These are phyloP conservation scores for Neocloeon triangulifer DNA, from an alignment of 1,140 invertebrate species.

Conservation along the genomic window DNA sequence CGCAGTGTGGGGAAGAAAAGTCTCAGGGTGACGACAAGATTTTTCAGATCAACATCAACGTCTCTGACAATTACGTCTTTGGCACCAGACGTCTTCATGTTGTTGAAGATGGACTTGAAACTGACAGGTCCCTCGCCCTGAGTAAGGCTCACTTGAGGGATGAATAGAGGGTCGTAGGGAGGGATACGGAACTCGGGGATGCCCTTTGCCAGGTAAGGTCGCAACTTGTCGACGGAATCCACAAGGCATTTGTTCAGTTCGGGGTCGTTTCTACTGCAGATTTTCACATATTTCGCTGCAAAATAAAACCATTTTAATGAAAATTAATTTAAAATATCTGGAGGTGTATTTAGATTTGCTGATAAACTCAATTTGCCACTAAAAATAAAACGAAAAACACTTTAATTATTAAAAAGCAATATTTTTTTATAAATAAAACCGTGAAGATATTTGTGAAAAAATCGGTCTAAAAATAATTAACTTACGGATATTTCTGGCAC, in stretches of 20 bases:
- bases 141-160: constrained; percentile 29
- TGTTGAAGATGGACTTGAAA: constrained; percentile 29
- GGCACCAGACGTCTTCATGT: constrained; percentile 21
- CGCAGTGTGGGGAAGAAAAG: constrained; percentile 16
- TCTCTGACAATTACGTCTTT: constrained; percentile 10
- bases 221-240: constrained; percentile 5
- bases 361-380: no score
- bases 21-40: background rate
- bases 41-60: constrained; percentile 3
- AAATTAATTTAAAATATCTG: background rate
- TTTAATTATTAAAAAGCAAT: no score
- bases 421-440: no score
- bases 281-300: constrained; percentile 8
- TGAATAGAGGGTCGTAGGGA: constrained; percentile 31
- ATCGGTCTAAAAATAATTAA: no score
- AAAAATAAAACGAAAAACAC: no score
- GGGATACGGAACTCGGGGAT: constrained; percentile 32
- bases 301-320: constrained; percentile 1
- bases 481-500: no score
- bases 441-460: no score
- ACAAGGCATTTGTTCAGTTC: constrained; percentile 6
- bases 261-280: constrained; percentile 6
- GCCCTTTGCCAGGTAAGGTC: constrained; percentile 12
- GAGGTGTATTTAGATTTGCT: no score
- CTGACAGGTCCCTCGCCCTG: constrained; percentile 32